phyloP scores from a whole-genome alignment of 2,888 invertebrate species.

The Anaspis maculata region DNA sequence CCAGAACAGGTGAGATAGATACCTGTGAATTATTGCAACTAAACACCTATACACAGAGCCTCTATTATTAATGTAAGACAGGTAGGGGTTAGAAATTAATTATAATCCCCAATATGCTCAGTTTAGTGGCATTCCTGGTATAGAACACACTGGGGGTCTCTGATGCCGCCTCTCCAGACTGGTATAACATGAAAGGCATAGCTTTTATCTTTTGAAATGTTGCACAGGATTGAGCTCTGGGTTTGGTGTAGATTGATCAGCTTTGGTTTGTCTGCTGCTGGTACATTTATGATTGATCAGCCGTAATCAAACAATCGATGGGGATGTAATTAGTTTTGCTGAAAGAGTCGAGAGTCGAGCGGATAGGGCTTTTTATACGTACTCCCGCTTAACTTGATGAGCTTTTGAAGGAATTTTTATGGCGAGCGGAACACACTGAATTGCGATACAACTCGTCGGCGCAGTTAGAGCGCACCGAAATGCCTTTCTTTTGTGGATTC shows the following conservation, averaged over 20 bases:
- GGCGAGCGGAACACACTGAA: no score
- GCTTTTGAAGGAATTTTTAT: background rate
- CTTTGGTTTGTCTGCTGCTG: slow-evolving; percentile 5
- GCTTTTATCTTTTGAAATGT: slow-evolving; percentile 12
- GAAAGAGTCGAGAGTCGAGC: no score
- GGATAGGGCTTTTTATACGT: no score
- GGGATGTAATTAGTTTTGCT: background rate
- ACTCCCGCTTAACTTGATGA: no score
- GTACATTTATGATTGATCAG: slow-evolving; percentile 16
- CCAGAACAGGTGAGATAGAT: no score
- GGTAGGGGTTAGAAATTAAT: no score
- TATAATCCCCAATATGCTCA: slow-evolving; percentile 7
- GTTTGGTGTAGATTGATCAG: slow-evolving; percentile 10
- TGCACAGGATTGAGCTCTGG: slow-evolving; percentile 13
- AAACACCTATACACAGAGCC: no score
- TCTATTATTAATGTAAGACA: no score
- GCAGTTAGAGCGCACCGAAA: no score
- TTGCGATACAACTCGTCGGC: background rate
- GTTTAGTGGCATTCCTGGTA: slow-evolving; percentile 12
- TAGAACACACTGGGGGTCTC: slow-evolving; percentile 6
- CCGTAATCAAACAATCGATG: slow-evolving; percentile 1
- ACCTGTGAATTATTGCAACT: no score
- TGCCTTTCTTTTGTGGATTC: no score
- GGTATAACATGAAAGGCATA: slow-evolving; percentile 11
- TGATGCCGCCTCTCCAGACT: no score